These are phyloP conservation scores for Agapetus fuscipes DNA, from an alignment of 2,888 invertebrate species.

Conservation along the genomic window DNA sequence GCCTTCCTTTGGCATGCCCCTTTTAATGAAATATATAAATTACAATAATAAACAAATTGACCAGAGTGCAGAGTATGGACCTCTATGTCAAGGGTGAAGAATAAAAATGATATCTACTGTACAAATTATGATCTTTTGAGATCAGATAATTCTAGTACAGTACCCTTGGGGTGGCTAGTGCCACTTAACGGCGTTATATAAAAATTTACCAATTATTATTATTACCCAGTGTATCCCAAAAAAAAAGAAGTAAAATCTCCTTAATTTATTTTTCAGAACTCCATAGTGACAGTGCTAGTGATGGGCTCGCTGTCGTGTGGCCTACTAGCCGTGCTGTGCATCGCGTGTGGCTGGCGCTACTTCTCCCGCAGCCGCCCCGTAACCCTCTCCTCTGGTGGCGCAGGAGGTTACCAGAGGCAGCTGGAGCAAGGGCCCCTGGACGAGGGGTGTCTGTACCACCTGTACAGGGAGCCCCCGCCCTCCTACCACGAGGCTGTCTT, in stretches of 20 bases:
- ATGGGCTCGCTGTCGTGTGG: constrained; percentile 18
- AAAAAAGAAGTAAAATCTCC: neutral
- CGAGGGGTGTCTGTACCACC: constrained; percentile 17
- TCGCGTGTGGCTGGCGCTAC: constrained; percentile 15
- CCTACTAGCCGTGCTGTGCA: constrained; percentile 15
- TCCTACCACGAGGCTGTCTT: constrained; percentile 19
- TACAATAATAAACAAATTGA: too few relatives aligned
- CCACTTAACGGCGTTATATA: too few relatives aligned
- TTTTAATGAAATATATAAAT: too few relatives aligned
- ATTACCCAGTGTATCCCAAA: too few relatives aligned
- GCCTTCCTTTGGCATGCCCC: too few relatives aligned
- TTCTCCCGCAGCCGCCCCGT: constrained; percentile 2
- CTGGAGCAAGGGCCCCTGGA: constrained; percentile 14
- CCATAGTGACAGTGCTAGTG: constrained; percentile 16
- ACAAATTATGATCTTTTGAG: too few relatives aligned
- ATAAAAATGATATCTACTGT: too few relatives aligned
- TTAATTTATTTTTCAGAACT: constrained; percentile 19
- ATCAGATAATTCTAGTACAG: too few relatives aligned
- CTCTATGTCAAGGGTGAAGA: too few relatives aligned
- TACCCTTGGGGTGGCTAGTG: too few relatives aligned
- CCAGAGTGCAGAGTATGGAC: too few relatives aligned
- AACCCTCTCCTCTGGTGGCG: constrained; percentile 4
- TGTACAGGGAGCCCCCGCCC: constrained; percentile 19
- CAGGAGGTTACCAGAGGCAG: constrained; percentile 9
- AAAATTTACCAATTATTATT: too few relatives aligned